Evolutionary conservation across 2,113 vertebrate genomes (phyloP), one percentile per base, ranked within the genome.

Genomic region (Corythoichthys haematopterus): DNA sequence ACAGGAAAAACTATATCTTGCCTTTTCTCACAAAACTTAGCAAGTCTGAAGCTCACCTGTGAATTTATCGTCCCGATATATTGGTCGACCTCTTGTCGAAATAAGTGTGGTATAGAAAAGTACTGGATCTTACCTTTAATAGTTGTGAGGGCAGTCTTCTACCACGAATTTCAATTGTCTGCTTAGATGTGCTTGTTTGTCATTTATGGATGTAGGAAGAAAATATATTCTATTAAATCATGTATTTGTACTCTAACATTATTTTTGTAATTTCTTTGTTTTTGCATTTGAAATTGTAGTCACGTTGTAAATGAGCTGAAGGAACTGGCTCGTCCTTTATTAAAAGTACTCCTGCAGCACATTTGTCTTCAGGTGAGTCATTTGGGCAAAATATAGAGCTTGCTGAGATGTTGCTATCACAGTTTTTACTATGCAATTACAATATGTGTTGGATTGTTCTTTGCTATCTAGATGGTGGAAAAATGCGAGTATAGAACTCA

Each of bases 261-360:
- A 37, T 52, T 6, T 1, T 55, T 47, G 6, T 28, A 28, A 28
- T 28, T 28, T 28, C 20, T 28, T 40, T 43, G 6, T 43, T 8
- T 61, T 0, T 72, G 9, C 67, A 37, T 74, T 59, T 28, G 16
- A 72, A 1, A 80, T 65, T 82, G 0, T 48, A 98, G 96, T 75
- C 90, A 91, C 10, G 40, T 96, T n/a, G 91, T 94, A 63, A 88
- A 93, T 11, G 91, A 97, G 74, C 79, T 94, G 73, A 93, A 91
- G 61, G 93, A 94, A 45, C 72, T 57, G 43, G 81, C 85, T 0
- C 80, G 90, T 52, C 94, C 95, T 11, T 69, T 95, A 2, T 88
- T 98, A 45, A 88, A 89, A 2, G 92, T 93, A 75, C 88, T 98
- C 0, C 81, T 98, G 46, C 96, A 98, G 66, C 95, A 98, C 37